Base-by-base conservation (phyloP, 2,113 vertebrate genomes). In the Notarius quadriscutis region DNA sequence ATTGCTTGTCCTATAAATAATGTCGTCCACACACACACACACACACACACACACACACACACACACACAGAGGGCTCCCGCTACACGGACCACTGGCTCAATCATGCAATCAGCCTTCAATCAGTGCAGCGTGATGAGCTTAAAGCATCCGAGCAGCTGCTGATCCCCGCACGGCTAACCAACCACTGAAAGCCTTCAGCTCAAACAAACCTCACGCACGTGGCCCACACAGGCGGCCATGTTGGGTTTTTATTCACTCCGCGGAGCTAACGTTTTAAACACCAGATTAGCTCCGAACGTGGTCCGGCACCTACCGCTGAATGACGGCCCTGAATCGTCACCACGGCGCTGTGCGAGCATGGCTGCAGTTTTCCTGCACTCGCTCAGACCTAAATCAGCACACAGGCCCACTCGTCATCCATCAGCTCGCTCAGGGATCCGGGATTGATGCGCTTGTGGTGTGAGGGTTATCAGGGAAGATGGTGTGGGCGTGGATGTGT, bases 101-200 rank as follows among this genome's bases (percentile, higher is more conserved):
- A 50, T 51, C 11, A 25, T 22, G 14, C 62, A 67, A 94, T 96
- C 93, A 93, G 92, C 25, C 0, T 27, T 3, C 50, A n/a, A 93
- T 96, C 93, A 93, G 92, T 81, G 60, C 55, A 90, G 92, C 94
- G 94, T 95, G 93, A 93, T 93, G 87, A 80, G 55, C 55, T 80
- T 58, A 80, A 30, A 30, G 78, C 34, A 18, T 80, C 53, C 27
- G n/a, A 57, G 77, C n/a, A 80, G n/a, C 78, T 80, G 51, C 51
- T 27, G 51, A 78, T 78, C 12, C 48, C 12, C 9, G n/a, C 50
- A 0, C 77, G 15, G n/a, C 34, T n/a, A 78, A 78, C 20, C 74
- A 2, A 27, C 53, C n/a, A 34, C 15, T 55, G 51, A 14, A 18
- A 15, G 1, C 5, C 0, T 7, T 77, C 25, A 55, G 18, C 72